Evolutionary conservation across 2,113 vertebrate genomes (phyloP).

Genomic region (Neodon shergylaensis): DNA sequence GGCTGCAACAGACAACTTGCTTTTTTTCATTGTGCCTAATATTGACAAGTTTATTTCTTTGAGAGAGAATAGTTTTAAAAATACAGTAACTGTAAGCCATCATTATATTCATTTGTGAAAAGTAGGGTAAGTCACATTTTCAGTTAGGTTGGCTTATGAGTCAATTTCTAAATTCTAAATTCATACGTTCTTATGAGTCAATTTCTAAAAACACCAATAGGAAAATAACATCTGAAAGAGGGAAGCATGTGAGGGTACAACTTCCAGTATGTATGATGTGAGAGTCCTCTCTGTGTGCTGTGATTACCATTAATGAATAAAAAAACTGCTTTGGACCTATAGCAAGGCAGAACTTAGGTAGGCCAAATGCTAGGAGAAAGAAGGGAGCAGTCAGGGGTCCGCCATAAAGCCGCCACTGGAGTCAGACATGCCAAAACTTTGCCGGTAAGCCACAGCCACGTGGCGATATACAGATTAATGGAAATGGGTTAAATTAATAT

Average conservation of each 20-base stretch:
- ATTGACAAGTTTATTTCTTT: neutral
- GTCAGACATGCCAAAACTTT: no score
- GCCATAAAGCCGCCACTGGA: no score
- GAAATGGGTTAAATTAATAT: no score
- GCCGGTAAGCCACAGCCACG: no score
- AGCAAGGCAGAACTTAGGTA: no score
- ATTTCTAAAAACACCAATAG: neutral
- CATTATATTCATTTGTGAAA: neutral
- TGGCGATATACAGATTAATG: no score
- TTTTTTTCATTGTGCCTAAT: neutral
- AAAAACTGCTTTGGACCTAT: no score
- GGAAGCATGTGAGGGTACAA: no score
- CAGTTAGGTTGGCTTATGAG: neutral
- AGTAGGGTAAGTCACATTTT: slow-evolving; percentile 34
- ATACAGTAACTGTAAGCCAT: neutral
- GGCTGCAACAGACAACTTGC: neutral
- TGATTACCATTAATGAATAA: no score
- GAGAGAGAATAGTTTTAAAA: neutral
- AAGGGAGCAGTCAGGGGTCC: no score
- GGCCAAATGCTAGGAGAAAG: no score
- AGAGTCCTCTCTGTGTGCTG: no score
- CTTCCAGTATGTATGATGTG: neutral
- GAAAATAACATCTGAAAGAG: neutral
- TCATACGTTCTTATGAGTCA: neutral
- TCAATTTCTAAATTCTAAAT: neutral